These are phyloP conservation scores for Strongylocentrotus purpuratus DNA, from an alignment of 35 echinoderm and acorn worm species.

Conservation along the genomic window DNA sequence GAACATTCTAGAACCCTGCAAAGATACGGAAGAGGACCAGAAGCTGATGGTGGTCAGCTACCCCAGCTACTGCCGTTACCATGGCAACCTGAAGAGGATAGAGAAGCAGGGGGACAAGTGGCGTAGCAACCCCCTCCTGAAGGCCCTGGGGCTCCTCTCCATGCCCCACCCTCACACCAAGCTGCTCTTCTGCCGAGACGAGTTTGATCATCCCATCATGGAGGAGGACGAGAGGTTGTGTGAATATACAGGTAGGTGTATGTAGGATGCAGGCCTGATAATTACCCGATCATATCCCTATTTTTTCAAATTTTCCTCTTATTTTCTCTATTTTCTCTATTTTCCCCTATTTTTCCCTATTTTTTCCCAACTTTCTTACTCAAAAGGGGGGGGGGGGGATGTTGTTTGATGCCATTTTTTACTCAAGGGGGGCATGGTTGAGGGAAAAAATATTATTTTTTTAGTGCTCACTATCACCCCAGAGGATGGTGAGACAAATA, in stretches of 20 bases:
- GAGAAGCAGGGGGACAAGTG: conserved; percentile 63
- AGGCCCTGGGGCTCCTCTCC: conserved; percentile 66
- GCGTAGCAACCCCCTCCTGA: conserved; percentile 55
- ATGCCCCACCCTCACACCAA: conserved; percentile 73
- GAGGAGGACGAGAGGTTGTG: conserved; percentile 85
- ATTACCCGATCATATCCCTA: too few species aligned
- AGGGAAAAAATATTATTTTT: too few species aligned
- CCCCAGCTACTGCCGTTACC: conserved; percentile 88
- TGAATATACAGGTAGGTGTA: conserved; percentile 85
- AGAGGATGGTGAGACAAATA: too few species aligned
- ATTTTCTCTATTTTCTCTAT: too few species aligned
- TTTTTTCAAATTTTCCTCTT: too few species aligned
- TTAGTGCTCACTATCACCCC: too few species aligned
- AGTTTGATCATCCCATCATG: conserved; percentile 87
- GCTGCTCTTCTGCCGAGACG: conserved; percentile 83
- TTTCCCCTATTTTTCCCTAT: too few species aligned
- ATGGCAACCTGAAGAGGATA: conserved; percentile 75
- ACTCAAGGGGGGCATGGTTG: too few species aligned
- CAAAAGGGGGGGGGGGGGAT: too few species aligned
- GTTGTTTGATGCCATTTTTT: too few species aligned
- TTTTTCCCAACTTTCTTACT: too few species aligned
- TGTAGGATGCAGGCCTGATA: too few species aligned
- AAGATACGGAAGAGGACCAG: neutral
- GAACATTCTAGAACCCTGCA: neutral
- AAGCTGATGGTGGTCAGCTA: conserved; percentile 78